Evolutionary conservation across 2,113 vertebrate species (phyloP).

Genomic region (Alces alces): DNA sequence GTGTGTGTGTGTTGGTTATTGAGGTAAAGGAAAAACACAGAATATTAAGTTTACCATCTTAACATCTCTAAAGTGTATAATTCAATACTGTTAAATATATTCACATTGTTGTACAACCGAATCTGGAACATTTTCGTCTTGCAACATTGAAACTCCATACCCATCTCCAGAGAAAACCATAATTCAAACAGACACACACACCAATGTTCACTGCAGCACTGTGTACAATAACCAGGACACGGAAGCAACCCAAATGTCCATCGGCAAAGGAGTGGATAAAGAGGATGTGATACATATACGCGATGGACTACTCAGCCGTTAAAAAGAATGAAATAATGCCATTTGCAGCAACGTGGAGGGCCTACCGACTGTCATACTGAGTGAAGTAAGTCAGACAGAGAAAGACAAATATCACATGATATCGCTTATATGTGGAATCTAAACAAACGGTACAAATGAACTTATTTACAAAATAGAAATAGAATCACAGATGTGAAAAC

Average conservation of each 20-base stretch:
- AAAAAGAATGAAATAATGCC: neutral
- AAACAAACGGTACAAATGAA: neutral
- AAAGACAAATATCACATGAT: neutral
- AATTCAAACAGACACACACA: neutral
- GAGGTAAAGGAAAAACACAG: neutral
- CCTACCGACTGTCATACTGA: neutral
- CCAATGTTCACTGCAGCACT: neutral
- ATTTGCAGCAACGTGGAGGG: neutral
- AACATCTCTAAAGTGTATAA: neutral
- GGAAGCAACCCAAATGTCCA: neutral
- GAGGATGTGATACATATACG: neutral
- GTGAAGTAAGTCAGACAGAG: neutral
- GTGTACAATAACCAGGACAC: neutral
- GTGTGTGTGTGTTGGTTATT: neutral
- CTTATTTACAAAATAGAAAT: neutral
- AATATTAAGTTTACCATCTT: neutral
- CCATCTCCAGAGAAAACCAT: neutral
- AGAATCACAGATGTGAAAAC: neutral
- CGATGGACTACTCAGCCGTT: neutral
- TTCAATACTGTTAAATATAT: neutral
- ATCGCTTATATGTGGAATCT: neutral
- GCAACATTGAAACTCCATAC: neutral
- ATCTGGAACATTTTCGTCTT: neutral
- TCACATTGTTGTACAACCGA: too few relatives aligned
- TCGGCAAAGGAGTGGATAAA: neutral